phyloP scores from a whole-genome alignment of 2,113 vertebrate genomes.

The Sciurus niger region DNA sequence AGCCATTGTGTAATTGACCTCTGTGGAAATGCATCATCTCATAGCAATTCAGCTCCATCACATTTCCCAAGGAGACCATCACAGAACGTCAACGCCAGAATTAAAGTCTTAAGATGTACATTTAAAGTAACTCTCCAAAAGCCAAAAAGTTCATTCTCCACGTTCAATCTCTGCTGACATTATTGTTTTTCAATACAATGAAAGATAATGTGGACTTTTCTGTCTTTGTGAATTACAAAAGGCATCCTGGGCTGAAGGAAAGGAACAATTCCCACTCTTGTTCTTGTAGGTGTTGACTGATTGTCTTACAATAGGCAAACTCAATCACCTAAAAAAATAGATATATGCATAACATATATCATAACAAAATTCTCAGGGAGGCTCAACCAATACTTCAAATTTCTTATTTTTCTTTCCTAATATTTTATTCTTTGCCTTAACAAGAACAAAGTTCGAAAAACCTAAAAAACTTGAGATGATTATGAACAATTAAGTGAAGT shows the following conservation, averaged over 20 bases:
- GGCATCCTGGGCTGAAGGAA: slow-evolving; percentile 44
- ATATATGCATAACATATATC: background rate
- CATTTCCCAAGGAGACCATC: slow-evolving; percentile 49
- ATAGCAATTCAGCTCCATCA: slow-evolving; percentile 67
- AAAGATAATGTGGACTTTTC: slow-evolving; percentile 72
- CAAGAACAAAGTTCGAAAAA: slow-evolving; percentile 75
- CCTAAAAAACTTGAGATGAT: slow-evolving; percentile 78
- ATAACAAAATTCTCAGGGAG: slow-evolving; percentile 69
- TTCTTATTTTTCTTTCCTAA: slow-evolving; percentile 76
- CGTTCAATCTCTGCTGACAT: slow-evolving; percentile 56
- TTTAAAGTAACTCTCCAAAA: slow-evolving; percentile 70
- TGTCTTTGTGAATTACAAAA: slow-evolving; percentile 69
- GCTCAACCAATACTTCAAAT: slow-evolving; percentile 62
- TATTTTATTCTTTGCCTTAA: slow-evolving; percentile 68
- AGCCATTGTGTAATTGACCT: slow-evolving; percentile 76
- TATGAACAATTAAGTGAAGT: slow-evolving; percentile 74
- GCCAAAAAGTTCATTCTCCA: slow-evolving; percentile 68
- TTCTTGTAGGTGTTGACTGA: slow-evolving; percentile 55
- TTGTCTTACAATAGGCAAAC: slow-evolving; percentile 70
- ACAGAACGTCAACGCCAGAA: slow-evolving; percentile 66
- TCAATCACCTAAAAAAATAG: slow-evolving; percentile 77
- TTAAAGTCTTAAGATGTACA: slow-evolving; percentile 66
- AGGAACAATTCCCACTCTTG: slow-evolving; percentile 60
- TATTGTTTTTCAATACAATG: slow-evolving; percentile 68
- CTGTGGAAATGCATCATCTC: slow-evolving; percentile 76